Conservation (phyloP, 2,797 vertebrate genomes). For the Enteromius viviparus region DNA sequence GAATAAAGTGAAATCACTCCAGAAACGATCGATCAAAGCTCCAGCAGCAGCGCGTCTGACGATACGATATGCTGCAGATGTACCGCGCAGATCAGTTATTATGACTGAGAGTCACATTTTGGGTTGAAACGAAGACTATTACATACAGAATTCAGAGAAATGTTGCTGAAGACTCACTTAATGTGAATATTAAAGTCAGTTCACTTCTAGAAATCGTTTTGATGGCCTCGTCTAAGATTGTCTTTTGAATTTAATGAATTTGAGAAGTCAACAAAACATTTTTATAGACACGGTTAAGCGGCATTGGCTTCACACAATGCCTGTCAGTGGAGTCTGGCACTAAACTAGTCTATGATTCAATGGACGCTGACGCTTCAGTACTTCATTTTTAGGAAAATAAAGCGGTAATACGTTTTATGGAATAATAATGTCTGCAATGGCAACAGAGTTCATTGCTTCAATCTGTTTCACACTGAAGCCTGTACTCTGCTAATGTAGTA, state of each 20-base stretch:
- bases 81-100: constrained; percentile 15
- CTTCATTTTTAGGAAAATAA: constrained; percentile 11
- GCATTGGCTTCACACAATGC: background rate
- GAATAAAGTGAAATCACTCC: constrained; percentile 27
- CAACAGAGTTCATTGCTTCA: background rate
- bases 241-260: constrained; percentile 21
- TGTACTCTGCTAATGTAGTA: background rate
- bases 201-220: constrained; percentile 3
- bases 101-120: constrained; percentile 14
- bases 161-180: background rate
- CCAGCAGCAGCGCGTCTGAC: constrained; percentile 1
- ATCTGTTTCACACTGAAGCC: constrained; percentile 2
- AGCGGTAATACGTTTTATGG: constrained; percentile 4
- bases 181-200: constrained; percentile 19
- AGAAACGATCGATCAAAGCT: constrained; percentile 37
- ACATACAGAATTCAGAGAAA: constrained; percentile 6
- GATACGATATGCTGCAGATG: constrained; percentile 13
- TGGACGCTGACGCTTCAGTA: constrained; percentile 21
- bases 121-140: constrained; percentile 25
- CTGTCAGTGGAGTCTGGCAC: background rate
- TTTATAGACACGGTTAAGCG: constrained; percentile 6
- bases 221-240: background rate
- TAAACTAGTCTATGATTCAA: constrained; percentile 9
- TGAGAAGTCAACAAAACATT: constrained; percentile 30
- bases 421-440: constrained; percentile 5